Percentiles rank a stretch among this genome's conserved stretches.
phyloP scores from a whole-genome alignment of 2,888 invertebrate species.

The Drosophila maculinotata region DNA sequence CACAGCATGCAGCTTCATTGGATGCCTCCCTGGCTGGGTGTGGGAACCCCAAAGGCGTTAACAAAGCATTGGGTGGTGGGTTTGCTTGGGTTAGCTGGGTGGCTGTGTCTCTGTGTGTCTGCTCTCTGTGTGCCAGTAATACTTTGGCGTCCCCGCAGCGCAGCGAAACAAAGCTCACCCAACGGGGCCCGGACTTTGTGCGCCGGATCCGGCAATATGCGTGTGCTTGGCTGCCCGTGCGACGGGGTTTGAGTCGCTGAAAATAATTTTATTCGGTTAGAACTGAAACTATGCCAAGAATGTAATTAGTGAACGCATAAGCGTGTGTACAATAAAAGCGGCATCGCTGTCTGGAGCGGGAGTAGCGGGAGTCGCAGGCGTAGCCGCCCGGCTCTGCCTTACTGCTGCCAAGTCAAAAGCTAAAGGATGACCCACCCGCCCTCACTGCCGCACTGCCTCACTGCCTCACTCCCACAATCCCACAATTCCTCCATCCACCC shows the following conservation, averaged over 20 bases:
- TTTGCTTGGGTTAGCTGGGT: constrained; percentile 17
- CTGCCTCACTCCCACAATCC: neutral
- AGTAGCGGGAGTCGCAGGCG: constrained; percentile 1
- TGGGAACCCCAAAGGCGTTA: constrained; percentile 16
- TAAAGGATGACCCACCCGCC: constrained; percentile 41
- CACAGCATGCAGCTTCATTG: constrained; percentile 26
- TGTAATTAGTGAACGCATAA: constrained; percentile 93
- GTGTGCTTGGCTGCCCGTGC: constrained; percentile 38
- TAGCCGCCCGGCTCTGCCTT: constrained; percentile 5
- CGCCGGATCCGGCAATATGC: constrained; percentile 49
- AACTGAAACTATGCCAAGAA: constrained; percentile 97
- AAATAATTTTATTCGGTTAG: constrained; percentile 84
- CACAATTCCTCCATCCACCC: neutral
- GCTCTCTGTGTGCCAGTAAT: constrained; percentile 38
- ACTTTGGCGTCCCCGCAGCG: constrained; percentile 42
- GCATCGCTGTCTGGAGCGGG: constrained; percentile 34
- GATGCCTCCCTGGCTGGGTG: constrained; percentile 19
- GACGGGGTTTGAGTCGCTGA: constrained; percentile 64
- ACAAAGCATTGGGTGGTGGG: constrained; percentile 30
- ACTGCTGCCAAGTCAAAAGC: constrained; percentile 25
- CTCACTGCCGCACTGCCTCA: too few relatives aligned
- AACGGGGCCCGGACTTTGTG: constrained; percentile 18
- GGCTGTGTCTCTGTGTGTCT: constrained; percentile 12
- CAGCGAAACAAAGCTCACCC: constrained; percentile 20
- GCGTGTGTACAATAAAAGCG: constrained; percentile 67